Evolutionary conservation across 2,113 vertebrate species (phyloP).

Genomic region (Dicrurus megarhynchus): DNA sequence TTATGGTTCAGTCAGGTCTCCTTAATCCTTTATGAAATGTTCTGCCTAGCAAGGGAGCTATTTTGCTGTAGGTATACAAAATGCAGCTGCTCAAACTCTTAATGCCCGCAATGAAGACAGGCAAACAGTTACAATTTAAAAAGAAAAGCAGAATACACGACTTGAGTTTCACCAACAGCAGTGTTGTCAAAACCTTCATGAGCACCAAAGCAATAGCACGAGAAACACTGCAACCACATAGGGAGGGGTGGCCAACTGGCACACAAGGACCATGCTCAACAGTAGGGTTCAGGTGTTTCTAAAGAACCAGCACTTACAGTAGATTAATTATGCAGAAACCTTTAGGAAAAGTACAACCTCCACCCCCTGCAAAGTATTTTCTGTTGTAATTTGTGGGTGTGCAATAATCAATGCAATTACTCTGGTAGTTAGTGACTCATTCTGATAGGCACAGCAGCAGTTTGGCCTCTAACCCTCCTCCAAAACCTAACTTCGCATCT

Average conservation of each 20-base stretch:
- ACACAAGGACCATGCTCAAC: conserved; percentile 10
- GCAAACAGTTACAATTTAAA: conserved; percentile 22
- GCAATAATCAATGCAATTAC: conserved; percentile 59
- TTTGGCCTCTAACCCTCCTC: conserved; percentile 25
- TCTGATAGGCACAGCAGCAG: conserved; percentile 26
- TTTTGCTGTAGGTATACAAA: conserved; percentile 59
- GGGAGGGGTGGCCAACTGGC: conserved; percentile 6
- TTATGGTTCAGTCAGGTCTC: conserved; percentile 4
- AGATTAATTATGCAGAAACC: conserved; percentile 21
- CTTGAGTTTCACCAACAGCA: background rate
- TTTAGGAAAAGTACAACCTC: conserved; percentile 28
- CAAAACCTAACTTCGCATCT: background rate
- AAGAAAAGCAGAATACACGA: conserved; percentile 27
- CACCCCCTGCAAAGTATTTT: background rate
- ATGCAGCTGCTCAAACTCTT: background rate
- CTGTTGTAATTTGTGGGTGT: conserved; percentile 51
- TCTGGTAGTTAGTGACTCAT: conserved; percentile 46
- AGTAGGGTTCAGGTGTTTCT: background rate
- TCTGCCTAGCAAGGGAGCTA: conserved; percentile 2
- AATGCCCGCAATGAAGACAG: background rate
- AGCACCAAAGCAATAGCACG: background rate
- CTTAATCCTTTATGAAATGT: background rate
- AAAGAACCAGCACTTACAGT: background rate
- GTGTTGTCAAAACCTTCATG: conserved; percentile 43
- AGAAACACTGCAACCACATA: background rate